Evolutionary conservation across 2,888 invertebrate genomes (phyloP), one percentile per base, ranked within the genome.

Genomic region (Chrysomela aeneicollis): DNA sequence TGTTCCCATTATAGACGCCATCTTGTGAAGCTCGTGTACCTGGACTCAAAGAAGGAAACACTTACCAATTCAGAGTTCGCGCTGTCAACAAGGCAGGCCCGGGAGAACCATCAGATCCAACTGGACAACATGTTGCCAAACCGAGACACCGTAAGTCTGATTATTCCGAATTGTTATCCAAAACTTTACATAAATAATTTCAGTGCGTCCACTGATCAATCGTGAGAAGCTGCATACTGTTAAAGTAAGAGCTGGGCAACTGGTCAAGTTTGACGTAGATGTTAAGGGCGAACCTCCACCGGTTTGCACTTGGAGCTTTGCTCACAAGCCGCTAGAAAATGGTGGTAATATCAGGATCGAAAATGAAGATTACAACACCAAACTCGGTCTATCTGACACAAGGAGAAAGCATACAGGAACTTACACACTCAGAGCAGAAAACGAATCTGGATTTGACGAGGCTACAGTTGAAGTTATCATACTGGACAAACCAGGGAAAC

Each of bases 251-350:
- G 95, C 95, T 19, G 97, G 98, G 0, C 92, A 95, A 78, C 86
- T 90, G 9, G 92, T 98, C 75, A 95, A 93, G 76, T 87, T 98
- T 76, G 96, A 97, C 79, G 95, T 98, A 2, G 95, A 97, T 82
- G 93, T 97, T 73, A 92, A 93, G 80, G 99, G 98, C 79, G 98
- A 99, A 85, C 99, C 99, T 55, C 92, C 95, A 77, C 98, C 99
- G 83, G 91, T 89, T 70, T 89, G 93, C 74, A 91, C 90, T 5
- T 96, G 95, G 95, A 88, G 86, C 68, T 89, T 92, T 74, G 88
- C 86, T 52, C 87, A 86, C 72, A 88, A 88, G 83, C 87, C 87
- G 67, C 82, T 95, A 62, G 90, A 92, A 77, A 88, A 87, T 22
- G 87, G 87, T 53, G 86, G 88, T 8, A 88, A 87, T 59, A 80